Evolutionary conservation across 2,113 vertebrate species (phyloP).

Genomic region (Cettia cetti): DNA sequence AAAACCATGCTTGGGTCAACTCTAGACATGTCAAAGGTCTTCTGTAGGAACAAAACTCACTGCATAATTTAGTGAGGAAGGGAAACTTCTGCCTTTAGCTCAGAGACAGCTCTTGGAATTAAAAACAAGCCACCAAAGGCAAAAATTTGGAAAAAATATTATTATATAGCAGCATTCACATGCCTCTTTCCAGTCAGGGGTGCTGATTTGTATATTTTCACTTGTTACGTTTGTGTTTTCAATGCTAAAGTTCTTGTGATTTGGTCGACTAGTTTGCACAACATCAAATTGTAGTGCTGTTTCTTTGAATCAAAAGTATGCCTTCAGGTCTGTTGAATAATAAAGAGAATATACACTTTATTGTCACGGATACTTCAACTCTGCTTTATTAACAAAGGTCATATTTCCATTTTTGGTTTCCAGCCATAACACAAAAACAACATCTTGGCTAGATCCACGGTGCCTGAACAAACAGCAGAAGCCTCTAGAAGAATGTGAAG

Average conservation of each 20-base stretch:
- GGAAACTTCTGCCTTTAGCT: not conserved
- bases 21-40: not conserved
- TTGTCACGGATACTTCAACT: not conserved
- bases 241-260: not conserved
- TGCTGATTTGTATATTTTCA: not conserved
- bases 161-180: not conserved
- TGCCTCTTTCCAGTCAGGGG: not conserved
- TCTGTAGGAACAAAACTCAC: not conserved
- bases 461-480: constrained; percentile 98
- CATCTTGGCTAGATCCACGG: constrained; percentile 99
- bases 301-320: not conserved
- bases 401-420: constrained; percentile 65
- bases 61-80: not conserved
- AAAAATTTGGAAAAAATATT: not conserved
- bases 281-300: not conserved
- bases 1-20: not conserved
- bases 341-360: not conserved
- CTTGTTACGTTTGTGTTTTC: not conserved
- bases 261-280: not conserved
- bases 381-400: constrained; percentile 36
- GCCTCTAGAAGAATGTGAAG: constrained; percentile 98
- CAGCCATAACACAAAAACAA: constrained; percentile 99
- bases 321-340: constrained; percentile 10
- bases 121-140: not conserved
- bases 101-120: not conserved